Evolutionary conservation across 2,888 invertebrate genomes (phyloP), one percentile per base, ranked within the genome.

Genomic region (Linyphia triangularis): DNA sequence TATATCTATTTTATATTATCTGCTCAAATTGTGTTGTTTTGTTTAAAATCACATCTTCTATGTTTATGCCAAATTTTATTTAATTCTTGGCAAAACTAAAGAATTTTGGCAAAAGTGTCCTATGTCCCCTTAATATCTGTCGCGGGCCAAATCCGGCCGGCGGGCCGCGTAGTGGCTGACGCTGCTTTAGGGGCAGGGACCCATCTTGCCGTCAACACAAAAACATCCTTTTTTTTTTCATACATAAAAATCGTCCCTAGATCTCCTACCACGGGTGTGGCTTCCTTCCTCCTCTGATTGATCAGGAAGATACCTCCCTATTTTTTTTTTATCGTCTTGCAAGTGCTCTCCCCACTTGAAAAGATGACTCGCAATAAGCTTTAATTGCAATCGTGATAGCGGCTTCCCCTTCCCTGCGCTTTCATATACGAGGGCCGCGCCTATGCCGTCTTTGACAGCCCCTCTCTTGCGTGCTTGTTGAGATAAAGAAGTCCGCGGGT

Each of bases 321-420:
- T 40, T n/a, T n/a, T 28, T 57, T 51, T 4, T 7, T 5, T n/a
- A 59, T 37, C 19, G 16, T n/a, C 70, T 22, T 30, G 13, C 77
- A 40, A 24, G 16, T 16, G 1, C 40, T n/a, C n/a, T n/a, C n/a
- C n/a, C 75, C 51, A 22, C 37, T 61, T 26, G 24, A 33, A 6
- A 19, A 22, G 24, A 30, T 6, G 65, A 72, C 65, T 65, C 37
- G 77, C 78, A 85, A 85, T 85, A 79, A 73, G 79, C 85, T 79
- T 79, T 85, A 85, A 85, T 85, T 85, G 85, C 85, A 57, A 33
- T 79, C 85, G 85, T 85, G 85, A 85, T 79, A 65, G 69, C 63
- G 70, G n/a, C 85, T 78, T 63, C 72, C 72, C 30, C 75, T 19
- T 75, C 30, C 61, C 75, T 75, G 75, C 75, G 61, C 59, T 40